phyloP scores from a whole-genome alignment of 2,888 invertebrate genomes.

The Galerucella pusilla region DNA sequence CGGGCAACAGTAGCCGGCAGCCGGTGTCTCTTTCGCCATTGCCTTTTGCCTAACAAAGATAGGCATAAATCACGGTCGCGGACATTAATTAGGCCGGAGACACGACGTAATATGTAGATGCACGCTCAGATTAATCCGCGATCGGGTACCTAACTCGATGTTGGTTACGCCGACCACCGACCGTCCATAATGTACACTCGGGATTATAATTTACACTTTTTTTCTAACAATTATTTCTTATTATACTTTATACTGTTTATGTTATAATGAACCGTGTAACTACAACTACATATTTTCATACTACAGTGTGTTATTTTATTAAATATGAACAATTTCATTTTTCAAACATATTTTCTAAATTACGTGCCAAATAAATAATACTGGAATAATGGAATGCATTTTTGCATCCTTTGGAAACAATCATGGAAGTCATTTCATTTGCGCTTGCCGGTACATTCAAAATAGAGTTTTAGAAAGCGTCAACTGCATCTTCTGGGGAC shows the following conservation, averaged over 20 bases:
- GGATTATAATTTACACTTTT: slow-evolving; percentile 37
- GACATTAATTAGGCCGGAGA: slow-evolving; percentile 64
- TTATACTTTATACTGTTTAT: slow-evolving; percentile 4
- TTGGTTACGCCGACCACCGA: slow-evolving; percentile 18
- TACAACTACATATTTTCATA: background rate
- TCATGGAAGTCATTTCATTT: too few species aligned
- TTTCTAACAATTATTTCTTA: slow-evolving; percentile 12
- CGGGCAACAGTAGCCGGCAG: slow-evolving; percentile 37
- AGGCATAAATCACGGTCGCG: slow-evolving; percentile 62
- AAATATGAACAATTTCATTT: too few species aligned
- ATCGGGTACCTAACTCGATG: slow-evolving; percentile 26
- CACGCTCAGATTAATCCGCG: slow-evolving; percentile 60
- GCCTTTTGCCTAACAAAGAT: slow-evolving; percentile 51
- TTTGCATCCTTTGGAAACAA: too few species aligned
- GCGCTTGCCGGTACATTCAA: too few species aligned
- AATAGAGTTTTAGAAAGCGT: too few species aligned
- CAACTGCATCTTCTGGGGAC: too few species aligned
- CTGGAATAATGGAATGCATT: too few species aligned
- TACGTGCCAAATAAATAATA: too few species aligned
- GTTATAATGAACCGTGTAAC: background rate
- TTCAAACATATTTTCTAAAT: too few species aligned
- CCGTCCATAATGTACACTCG: slow-evolving; percentile 22
- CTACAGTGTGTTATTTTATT: background rate
- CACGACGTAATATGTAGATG: slow-evolving; percentile 64
- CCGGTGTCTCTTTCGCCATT: slow-evolving; percentile 51